phyloP scores from a whole-genome alignment of 2,888 invertebrate species.

The Dilophus febrilis region DNA sequence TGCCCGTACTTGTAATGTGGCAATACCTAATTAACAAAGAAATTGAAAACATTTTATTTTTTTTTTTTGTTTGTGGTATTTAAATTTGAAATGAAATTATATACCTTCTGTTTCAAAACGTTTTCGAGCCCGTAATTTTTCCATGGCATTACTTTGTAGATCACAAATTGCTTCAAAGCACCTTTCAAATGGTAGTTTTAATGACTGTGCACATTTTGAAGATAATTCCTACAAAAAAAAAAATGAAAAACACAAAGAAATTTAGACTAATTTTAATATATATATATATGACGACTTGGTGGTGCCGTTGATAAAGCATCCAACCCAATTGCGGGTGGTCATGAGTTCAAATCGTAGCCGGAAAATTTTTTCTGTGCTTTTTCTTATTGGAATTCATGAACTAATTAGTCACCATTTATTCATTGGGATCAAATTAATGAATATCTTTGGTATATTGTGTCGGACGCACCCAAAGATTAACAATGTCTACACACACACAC shows the following conservation, averaged over 20 bases:
- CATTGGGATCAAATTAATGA: too few relatives aligned
- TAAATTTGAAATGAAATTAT: neutral
- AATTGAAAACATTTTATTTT: neutral
- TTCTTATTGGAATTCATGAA: too few relatives aligned
- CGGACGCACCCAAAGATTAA: too few relatives aligned
- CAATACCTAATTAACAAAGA: slow-evolving; percentile 34
- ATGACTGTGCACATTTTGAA: slow-evolving; percentile 34
- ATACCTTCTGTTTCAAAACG: slow-evolving; percentile 43
- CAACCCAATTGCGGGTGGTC: too few relatives aligned
- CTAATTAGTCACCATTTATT: too few relatives aligned
- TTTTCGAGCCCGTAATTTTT: slow-evolving; percentile 50
- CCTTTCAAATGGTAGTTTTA: slow-evolving; percentile 35
- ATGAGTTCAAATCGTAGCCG: too few relatives aligned
- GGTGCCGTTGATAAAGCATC: too few relatives aligned
- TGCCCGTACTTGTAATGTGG: slow-evolving; percentile 52
- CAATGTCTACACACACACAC: too few relatives aligned
- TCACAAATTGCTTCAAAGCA: slow-evolving; percentile 40
- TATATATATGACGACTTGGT: too few relatives aligned
- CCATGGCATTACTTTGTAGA: slow-evolving; percentile 50
- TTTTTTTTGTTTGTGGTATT: neutral
- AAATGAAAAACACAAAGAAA: slow-evolving; percentile 1
- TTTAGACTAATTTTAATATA: too few relatives aligned
- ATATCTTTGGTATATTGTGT: too few relatives aligned
- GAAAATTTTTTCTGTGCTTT: too few relatives aligned
- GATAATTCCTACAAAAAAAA: slow-evolving; percentile 39